Conservation (phyloP, 2,888 invertebrate genomes). For the Troides aeacus region DNA sequence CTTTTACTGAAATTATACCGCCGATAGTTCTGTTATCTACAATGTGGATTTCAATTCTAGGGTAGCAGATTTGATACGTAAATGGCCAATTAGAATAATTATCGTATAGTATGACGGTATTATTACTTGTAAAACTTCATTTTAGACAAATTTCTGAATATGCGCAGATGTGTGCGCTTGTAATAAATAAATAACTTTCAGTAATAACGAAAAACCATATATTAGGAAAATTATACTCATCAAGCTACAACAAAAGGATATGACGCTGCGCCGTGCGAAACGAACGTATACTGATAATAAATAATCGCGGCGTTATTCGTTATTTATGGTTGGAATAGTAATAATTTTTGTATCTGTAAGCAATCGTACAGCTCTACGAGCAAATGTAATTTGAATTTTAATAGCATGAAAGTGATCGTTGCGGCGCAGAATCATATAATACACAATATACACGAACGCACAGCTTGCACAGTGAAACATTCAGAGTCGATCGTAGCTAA, state of each 20-base stretch:
- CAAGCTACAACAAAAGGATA: constrained; percentile 1
- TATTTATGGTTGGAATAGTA: constrained; percentile 8
- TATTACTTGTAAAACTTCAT: too few species aligned
- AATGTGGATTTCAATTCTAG: too few species aligned
- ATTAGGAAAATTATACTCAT: not conserved
- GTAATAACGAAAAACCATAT: not conserved
- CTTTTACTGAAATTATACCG: too few species aligned
- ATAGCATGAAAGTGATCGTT: not conserved
- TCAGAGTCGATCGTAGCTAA: constrained; percentile 11
- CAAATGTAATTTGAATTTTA: not conserved
- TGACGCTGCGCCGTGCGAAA: constrained; percentile 5
- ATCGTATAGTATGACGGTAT: too few species aligned
- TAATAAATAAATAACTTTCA: not conserved
- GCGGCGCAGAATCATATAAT: not conserved
- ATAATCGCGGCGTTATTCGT: not conserved
- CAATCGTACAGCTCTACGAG: not conserved
- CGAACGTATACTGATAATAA: constrained; percentile 2
- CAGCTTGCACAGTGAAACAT: constrained; percentile 16
- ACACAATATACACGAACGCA: constrained; percentile 16
- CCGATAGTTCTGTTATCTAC: too few species aligned
- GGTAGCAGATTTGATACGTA: too few species aligned
- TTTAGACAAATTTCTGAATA: too few species aligned
- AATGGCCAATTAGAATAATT: too few species aligned
- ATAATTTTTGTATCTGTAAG: not conserved
- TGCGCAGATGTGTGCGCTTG: not conserved